Evolutionary conservation across 1,140 invertebrate genomes (phyloP).

Genomic region (Heliconius melpomene): DNA sequence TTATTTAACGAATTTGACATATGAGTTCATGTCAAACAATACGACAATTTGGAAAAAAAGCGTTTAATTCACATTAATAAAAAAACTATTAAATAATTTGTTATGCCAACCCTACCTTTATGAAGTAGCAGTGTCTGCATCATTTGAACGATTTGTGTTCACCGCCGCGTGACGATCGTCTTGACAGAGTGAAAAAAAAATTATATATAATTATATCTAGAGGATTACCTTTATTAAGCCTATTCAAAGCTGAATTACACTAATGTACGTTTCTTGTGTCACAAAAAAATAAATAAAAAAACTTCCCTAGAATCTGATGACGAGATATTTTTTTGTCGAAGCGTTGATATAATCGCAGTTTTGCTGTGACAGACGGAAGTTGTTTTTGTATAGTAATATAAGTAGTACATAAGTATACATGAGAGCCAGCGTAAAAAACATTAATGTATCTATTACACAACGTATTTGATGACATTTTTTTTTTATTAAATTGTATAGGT

Average conservation of each 20-base stretch:
- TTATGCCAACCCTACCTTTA: constrained; percentile 41
- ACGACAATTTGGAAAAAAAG: neutral
- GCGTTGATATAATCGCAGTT: neutral
- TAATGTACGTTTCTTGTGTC: constrained; percentile 30
- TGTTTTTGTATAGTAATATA: neutral
- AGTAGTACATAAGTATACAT: neutral
- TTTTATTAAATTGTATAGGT: too few species aligned
- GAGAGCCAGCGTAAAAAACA: neutral
- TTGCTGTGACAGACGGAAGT: constrained; percentile 14
- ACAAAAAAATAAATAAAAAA: constrained; percentile 1
- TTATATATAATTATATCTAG: constrained; percentile 38
- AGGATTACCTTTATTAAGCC: constrained; percentile 44
- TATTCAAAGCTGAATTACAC: constrained; percentile 44
- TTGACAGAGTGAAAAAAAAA: constrained; percentile 47
- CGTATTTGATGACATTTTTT: neutral
- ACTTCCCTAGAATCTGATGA: neutral
- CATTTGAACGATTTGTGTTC: constrained; percentile 47
- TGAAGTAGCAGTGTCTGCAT: constrained; percentile 42
- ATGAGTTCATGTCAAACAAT: too few species aligned
- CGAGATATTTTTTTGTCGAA: neutral
- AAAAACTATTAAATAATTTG: neutral
- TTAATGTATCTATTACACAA: neutral
- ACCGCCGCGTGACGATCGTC: constrained; percentile 47
- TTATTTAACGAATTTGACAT: too few species aligned
- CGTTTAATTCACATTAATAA: neutral